These are phyloP conservation scores for Girardia tigrina DNA, from an alignment of 2,888 invertebrate species.

Conservation along the genomic window DNA sequence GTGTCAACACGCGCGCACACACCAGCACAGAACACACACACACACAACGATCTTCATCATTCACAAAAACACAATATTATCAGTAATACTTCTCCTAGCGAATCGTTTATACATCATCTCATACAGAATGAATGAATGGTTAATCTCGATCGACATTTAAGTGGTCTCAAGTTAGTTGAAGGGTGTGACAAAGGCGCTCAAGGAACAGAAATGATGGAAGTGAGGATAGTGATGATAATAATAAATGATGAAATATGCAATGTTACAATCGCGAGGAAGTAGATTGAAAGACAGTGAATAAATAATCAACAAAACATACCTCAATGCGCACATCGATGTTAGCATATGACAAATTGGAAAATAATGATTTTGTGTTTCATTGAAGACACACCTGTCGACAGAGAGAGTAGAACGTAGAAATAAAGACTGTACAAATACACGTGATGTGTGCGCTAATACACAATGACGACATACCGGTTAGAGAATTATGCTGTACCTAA, in stretches of 20 bases:
- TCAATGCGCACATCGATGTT: conserved; percentile 11
- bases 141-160: too few species aligned
- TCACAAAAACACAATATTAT: too few species aligned
- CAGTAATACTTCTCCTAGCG: too few species aligned
- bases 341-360: conserved; percentile 18
- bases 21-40: too few species aligned
- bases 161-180: too few species aligned
- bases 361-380: conserved; percentile 23
- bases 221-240: too few species aligned
- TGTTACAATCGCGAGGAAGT: not conserved
- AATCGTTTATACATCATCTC: too few species aligned
- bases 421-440: conserved; percentile 1
- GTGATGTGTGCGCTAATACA: not conserved
- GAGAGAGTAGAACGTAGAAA: conserved; percentile 19
- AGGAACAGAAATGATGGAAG: too few species aligned
- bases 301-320: conserved; percentile 15
- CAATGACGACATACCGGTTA: not conserved
- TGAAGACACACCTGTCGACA: not conserved
- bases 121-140: too few species aligned
- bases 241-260: conserved; percentile 23
- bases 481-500: not conserved
- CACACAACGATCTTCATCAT: too few species aligned
- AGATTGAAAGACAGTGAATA: conserved; percentile 8
- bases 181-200: too few species aligned
- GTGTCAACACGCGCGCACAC: too few species aligned